Conservation (phyloP, 2,797 vertebrate genomes). For the Iguana delicatissima region DNA sequence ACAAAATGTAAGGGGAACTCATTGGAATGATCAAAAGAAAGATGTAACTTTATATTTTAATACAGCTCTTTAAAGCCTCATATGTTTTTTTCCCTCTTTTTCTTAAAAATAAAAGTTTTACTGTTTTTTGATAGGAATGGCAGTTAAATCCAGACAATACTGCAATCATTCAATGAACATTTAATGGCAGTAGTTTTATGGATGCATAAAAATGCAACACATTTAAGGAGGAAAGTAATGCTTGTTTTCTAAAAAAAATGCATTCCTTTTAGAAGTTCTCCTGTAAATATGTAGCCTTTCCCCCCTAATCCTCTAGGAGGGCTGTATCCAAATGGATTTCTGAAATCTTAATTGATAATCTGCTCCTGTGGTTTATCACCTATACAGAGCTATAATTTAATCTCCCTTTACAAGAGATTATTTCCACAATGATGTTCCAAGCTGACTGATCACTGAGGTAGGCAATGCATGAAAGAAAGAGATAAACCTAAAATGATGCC, state of each 20-base stretch:
- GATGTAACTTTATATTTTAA: slow-evolving; percentile 25
- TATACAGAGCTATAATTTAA: slow-evolving; percentile 11
- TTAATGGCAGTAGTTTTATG: slow-evolving; percentile 55
- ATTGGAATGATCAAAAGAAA: slow-evolving; percentile 43
- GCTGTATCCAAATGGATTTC: not conserved
- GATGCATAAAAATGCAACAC: slow-evolving; percentile 49
- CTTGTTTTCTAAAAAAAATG: not conserved
- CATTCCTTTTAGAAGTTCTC: not conserved
- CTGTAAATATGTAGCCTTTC: slow-evolving; percentile 5
- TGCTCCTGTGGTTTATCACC: not conserved
- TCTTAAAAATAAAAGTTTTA: slow-evolving; percentile 49
- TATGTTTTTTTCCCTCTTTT: slow-evolving; percentile 36
- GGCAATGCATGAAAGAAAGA: not conserved
- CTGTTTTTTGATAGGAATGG: not conserved
- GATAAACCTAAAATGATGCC: not conserved
- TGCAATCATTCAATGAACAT: slow-evolving; percentile 34
- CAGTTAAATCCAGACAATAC: slow-evolving; percentile 42
- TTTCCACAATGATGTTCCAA: slow-evolving; percentile 5
- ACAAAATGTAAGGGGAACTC: slow-evolving; percentile 32
- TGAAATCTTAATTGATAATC: slow-evolving; percentile 29
- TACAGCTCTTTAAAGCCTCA: slow-evolving; percentile 18
- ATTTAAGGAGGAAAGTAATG: slow-evolving; percentile 17
- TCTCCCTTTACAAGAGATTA: not conserved
- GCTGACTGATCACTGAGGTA: not conserved
- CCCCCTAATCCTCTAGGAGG: not conserved